Conservation (phyloP, 2,888 invertebrate genomes). For the Ceraclea dissimilis region DNA sequence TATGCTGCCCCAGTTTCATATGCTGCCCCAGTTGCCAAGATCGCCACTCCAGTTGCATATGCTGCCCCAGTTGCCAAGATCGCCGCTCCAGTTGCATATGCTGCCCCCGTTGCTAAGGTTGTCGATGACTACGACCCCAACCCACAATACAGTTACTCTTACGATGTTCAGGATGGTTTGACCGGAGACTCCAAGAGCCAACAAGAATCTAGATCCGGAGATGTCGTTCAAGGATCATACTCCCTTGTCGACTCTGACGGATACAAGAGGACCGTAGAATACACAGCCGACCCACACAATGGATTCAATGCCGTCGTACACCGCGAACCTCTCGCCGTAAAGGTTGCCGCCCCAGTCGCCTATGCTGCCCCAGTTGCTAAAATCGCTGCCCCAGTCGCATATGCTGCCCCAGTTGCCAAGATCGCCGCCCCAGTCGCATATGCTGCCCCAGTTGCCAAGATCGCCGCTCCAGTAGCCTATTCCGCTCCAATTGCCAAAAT, state of each 20-base stretch:
- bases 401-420: slow-evolving; percentile 38
- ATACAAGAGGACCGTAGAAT: slow-evolving; percentile 35
- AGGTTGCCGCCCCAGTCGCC: slow-evolving; percentile 21
- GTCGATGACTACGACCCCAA: slow-evolving; percentile 38
- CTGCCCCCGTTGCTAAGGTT: slow-evolving; percentile 17
- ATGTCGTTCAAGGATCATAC: slow-evolving; percentile 50
- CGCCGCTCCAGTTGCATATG: slow-evolving; percentile 20
- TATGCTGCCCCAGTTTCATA: slow-evolving; percentile 17
- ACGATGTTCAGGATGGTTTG: slow-evolving; percentile 50
- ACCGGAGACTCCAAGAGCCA: slow-evolving; percentile 54
- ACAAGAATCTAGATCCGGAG: slow-evolving; percentile 49
- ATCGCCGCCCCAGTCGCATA: slow-evolving; percentile 39
- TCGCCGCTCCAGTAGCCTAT: slow-evolving; percentile 35
- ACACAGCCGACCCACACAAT: slow-evolving; percentile 44
- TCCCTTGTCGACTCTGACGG: slow-evolving; percentile 36
- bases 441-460: slow-evolving; percentile 31
- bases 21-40: slow-evolving; percentile 22
- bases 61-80: slow-evolving; percentile 17
- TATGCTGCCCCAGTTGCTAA: slow-evolving; percentile 24
- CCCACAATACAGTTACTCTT: slow-evolving; percentile 53
- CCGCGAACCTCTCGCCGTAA: slow-evolving; percentile 32
- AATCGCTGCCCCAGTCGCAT: slow-evolving; percentile 28
- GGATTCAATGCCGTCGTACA: slow-evolving; percentile 47
- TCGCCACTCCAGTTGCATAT: slow-evolving; percentile 20
- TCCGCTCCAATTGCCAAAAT: slow-evolving; percentile 23